Evolutionary conservation across 2,113 vertebrate species (phyloP).

Genomic region (Parotia lawesii): DNA sequence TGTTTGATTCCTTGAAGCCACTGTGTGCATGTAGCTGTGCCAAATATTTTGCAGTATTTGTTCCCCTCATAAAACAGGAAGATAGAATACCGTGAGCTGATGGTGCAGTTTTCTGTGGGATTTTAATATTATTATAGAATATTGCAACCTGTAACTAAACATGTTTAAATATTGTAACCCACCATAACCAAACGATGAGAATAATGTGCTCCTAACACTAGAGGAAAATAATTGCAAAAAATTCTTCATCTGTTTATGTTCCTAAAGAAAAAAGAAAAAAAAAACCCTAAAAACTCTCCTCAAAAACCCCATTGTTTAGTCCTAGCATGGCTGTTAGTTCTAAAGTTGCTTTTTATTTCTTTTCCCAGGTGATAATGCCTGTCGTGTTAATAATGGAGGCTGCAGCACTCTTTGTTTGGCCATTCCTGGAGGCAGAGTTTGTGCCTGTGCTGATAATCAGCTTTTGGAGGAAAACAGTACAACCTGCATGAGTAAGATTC

Average conservation of each 20-base stretch:
- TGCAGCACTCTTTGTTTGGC: conserved; percentile 92
- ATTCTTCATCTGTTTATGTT: neutral
- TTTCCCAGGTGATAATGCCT: conserved; percentile 89
- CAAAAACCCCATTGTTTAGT: neutral
- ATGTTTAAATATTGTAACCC: neutral
- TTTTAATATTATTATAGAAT: neutral
- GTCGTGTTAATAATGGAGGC: conserved; percentile 93
- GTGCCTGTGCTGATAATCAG: conserved; percentile 96
- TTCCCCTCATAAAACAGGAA: neutral
- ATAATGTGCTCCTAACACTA: neutral
- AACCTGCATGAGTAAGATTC: conserved; percentile 86
- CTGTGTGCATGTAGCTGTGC: neutral
- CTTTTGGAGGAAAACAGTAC: conserved; percentile 91
- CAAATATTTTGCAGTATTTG: neutral
- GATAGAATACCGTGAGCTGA: neutral
- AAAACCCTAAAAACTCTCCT: neutral
- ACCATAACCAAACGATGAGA: neutral
- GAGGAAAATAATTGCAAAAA: neutral
- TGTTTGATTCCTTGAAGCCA: neutral
- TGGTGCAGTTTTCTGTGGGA: neutral
- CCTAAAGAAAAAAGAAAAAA: neutral
- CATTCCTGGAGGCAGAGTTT: conserved; percentile 91
- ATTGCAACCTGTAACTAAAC: neutral
- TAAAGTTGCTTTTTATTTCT: neutral
- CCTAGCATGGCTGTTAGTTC: neutral